Conservation (phyloP, 2,113 vertebrate genomes). For the Colistium nudipinnis region DNA sequence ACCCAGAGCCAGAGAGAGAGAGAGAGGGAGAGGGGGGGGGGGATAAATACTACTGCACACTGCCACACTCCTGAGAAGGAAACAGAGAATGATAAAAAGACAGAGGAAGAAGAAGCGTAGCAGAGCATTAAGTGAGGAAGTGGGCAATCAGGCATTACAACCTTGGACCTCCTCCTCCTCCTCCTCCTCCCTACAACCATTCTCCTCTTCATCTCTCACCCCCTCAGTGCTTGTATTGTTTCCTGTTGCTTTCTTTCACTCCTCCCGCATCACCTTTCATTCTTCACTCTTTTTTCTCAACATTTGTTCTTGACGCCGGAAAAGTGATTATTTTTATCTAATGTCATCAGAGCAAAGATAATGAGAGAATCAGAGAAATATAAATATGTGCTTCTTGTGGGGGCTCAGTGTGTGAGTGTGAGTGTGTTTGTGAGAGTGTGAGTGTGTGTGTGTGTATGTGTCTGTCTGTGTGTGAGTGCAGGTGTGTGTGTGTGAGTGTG, state of each 20-base stretch:
- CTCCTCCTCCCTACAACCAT: not conserved
- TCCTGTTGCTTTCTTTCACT: not conserved
- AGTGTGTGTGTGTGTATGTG: constrained; percentile 22
- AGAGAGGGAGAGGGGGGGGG: constrained; percentile 8
- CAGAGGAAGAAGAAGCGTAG: constrained; percentile 1
- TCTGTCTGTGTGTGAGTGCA: constrained; percentile 14
- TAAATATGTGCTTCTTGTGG: too few relatives aligned
- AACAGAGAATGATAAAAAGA: not conserved
- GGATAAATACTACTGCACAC: constrained; percentile 3
- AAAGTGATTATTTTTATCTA: too few relatives aligned
- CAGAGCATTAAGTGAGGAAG: constrained; percentile 27
- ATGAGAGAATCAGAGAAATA: constrained; percentile 46
- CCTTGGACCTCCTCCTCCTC: constrained; percentile 30
- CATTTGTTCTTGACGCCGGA: constrained; percentile 8
- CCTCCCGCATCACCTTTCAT: constrained; percentile 1
- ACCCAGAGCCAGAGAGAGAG: constrained; percentile 65
- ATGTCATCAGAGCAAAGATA: constrained; percentile 55
- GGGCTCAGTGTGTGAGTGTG: too few relatives aligned
- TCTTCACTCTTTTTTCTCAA: not conserved
- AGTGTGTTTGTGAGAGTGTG: constrained; percentile 46
- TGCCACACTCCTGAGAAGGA: not conserved
- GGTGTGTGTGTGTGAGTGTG: constrained; percentile 9
- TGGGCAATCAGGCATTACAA: constrained; percentile 11
- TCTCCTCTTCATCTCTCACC: constrained; percentile 1
- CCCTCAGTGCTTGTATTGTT: constrained; percentile 17